These are phyloP conservation scores for Drosophila helvetica DNA, from an alignment of 2,888 invertebrate genomes.

Conservation along the genomic window DNA sequence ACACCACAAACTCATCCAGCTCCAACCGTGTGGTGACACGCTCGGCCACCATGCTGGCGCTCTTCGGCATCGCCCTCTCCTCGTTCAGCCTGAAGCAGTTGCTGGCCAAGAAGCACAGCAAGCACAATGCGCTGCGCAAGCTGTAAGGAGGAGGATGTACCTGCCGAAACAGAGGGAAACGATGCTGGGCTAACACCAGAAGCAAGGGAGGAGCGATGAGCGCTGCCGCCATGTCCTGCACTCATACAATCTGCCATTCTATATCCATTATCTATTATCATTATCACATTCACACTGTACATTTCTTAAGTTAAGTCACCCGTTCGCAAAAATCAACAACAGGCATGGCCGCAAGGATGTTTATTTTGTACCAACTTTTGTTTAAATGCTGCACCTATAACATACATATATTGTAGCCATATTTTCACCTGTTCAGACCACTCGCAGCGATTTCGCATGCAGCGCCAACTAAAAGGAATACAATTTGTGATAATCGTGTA, in stretches of 20 bases:
- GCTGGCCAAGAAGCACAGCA: constrained; percentile 83
- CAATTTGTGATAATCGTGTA: constrained; percentile 66
- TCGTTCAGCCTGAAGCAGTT: constrained; percentile 87
- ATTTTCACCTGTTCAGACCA: constrained; percentile 21
- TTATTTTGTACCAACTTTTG: constrained; percentile 12
- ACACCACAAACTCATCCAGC: constrained; percentile 70
- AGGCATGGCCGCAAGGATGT: constrained; percentile 20
- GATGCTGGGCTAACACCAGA: neutral
- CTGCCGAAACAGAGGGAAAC: constrained; percentile 2
- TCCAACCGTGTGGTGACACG: constrained; percentile 86
- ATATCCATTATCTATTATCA: constrained; percentile 24
- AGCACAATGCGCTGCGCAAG: constrained; percentile 73
- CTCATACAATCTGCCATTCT: constrained; percentile 9
- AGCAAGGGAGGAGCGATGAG: constrained; percentile 7
- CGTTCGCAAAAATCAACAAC: constrained; percentile 11
- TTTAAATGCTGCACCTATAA: constrained; percentile 12
- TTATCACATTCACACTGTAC: constrained; percentile 25
- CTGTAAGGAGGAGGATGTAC: constrained; percentile 57
- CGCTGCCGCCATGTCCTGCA: constrained; percentile 19
- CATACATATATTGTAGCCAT: constrained; percentile 12
- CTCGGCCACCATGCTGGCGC: constrained; percentile 86
- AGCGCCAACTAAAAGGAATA: constrained; percentile 68
- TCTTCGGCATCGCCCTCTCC: constrained; percentile 86
- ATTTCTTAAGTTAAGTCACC: constrained; percentile 47
- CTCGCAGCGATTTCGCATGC: constrained; percentile 11